These are phyloP conservation scores for Furnarius figulus DNA, from an alignment of 2,113 vertebrate genomes.

Conservation along the genomic window DNA sequence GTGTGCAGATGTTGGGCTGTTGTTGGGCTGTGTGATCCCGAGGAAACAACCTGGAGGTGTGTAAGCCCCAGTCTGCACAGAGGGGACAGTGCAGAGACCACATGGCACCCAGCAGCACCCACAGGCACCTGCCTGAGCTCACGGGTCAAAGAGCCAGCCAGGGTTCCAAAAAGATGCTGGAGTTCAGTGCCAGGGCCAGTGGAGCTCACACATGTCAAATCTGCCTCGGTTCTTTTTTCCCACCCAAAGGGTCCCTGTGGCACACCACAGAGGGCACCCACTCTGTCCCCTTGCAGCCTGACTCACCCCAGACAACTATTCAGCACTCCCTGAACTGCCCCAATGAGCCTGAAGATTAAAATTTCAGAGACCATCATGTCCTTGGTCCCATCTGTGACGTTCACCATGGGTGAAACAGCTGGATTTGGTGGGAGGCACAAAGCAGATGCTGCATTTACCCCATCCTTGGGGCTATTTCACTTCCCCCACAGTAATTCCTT, in stretches of 20 bases:
- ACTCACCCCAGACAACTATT: fast-evolving
- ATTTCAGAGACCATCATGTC: not conserved
- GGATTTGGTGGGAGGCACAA: not conserved
- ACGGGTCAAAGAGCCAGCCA: fast-evolving
- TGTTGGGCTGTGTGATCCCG: not conserved
- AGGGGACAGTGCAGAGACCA: not conserved
- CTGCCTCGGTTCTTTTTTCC: not conserved
- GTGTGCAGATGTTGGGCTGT: not conserved
- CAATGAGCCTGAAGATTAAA: not conserved
- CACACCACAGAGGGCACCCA: not conserved
- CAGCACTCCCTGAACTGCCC: not conserved
- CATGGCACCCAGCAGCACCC: not conserved
- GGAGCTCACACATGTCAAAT: not conserved
- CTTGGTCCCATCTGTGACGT: not conserved
- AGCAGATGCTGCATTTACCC: not conserved
- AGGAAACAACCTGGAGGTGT: not conserved
- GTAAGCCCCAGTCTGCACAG: not conserved
- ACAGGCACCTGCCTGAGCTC: fast-evolving
- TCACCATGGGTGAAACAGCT: fast-evolving
- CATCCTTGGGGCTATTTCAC: not conserved
- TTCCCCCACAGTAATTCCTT: not conserved
- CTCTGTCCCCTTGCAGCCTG: not conserved
- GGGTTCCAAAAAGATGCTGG: not conserved
- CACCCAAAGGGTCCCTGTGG: not conserved
- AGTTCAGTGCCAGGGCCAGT: not conserved